phyloP scores from a whole-genome alignment of 35 echinoderm and acorn worm species.

The Acanthaster planci region DNA sequence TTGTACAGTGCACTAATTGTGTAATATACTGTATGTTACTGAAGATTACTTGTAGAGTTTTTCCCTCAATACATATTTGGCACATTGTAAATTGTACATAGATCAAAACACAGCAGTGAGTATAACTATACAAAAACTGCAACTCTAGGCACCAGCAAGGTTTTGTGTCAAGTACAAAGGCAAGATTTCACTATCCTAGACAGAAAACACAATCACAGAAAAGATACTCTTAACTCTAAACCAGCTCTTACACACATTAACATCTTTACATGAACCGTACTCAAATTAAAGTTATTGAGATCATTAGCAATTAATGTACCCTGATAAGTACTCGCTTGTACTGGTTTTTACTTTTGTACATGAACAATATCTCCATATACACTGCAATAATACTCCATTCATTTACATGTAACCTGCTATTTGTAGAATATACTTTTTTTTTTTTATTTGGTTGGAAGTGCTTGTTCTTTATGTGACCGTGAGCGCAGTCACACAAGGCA shows the following conservation, averaged over 20 bases:
- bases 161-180: conserved; percentile 10
- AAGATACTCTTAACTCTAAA: too few relatives aligned
- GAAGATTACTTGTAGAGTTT: too few relatives aligned
- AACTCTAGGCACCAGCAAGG: not conserved
- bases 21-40: too few relatives aligned
- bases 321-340: not conserved
- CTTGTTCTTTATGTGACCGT: conserved; percentile 8
- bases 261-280: too few relatives aligned
- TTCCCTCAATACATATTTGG: not conserved
- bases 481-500: not conserved
- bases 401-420: not conserved
- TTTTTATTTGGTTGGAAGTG: conserved; percentile 29
- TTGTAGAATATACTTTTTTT: conserved; percentile 16
- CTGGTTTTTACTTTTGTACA: not conserved
- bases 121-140: not conserved
- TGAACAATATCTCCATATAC: conserved; percentile 7
- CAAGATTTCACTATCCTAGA: conserved; percentile 12
- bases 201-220: not conserved
- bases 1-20: too few relatives aligned
- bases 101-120: not conserved
- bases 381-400: not conserved
- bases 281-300: too few relatives aligned
- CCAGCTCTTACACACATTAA: too few relatives aligned
- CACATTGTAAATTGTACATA: not conserved
- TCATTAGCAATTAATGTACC: too few relatives aligned